Conservation (phyloP, 2,113 vertebrate species). For the Mobula birostris region DNA sequence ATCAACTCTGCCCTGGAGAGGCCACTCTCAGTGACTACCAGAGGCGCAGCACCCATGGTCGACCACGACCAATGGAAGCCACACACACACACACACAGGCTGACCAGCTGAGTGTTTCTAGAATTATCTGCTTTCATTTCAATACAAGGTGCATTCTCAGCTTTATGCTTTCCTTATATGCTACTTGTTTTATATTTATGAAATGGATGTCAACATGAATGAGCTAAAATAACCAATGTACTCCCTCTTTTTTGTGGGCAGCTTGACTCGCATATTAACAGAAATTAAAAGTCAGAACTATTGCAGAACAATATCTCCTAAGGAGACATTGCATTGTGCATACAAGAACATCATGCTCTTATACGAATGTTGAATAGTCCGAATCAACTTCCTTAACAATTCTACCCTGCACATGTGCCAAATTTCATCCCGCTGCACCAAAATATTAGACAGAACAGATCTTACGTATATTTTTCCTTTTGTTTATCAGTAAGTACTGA, state of each 20-base stretch:
- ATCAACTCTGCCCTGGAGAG: too few relatives aligned
- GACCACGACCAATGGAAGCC: too few relatives aligned
- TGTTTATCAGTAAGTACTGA: constrained; percentile 45
- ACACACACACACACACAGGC: too few relatives aligned
- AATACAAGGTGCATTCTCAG: not conserved
- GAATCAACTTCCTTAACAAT: not conserved
- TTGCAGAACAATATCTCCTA: too few relatives aligned
- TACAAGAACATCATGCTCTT: not conserved
- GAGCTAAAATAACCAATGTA: not conserved
- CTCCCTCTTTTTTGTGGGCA: not conserved
- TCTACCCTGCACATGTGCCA: not conserved
- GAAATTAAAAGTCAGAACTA: not conserved
- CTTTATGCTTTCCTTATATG: not conserved
- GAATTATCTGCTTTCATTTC: not conserved
- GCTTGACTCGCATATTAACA: not conserved
- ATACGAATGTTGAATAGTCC: not conserved
- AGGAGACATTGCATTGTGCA: too few relatives aligned
- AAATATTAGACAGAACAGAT: not conserved
- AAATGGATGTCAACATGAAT: not conserved
- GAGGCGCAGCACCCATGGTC: too few relatives aligned
- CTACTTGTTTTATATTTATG: not conserved
- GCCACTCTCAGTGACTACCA: too few relatives aligned
- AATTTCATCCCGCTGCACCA: not conserved
- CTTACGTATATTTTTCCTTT: not conserved
- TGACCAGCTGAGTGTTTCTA: not conserved